Percentiles rank a stretch among this genome's conserved stretches.
Evolutionary conservation across 2,797 vertebrate species (phyloP).

Genomic region (Myioborus melanocephalus): DNA sequence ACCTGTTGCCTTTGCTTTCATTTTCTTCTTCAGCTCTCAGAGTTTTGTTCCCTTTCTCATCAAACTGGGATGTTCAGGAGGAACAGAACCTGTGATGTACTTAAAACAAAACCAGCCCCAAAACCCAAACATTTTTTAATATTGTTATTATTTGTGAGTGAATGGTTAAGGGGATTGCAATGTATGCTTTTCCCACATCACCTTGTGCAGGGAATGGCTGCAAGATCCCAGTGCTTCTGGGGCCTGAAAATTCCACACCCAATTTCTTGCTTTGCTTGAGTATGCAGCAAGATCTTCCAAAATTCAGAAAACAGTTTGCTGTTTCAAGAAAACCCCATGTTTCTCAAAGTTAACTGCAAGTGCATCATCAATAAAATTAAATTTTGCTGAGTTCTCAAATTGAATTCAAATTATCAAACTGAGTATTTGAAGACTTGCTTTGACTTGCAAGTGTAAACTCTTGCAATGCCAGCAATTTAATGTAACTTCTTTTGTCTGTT

Average conservation of each 20-base stretch:
- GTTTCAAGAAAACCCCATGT: not conserved
- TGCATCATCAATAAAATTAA: not conserved
- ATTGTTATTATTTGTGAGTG: not conserved
- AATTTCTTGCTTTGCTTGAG: not conserved
- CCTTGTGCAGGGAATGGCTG: not conserved
- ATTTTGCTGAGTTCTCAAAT: not conserved
- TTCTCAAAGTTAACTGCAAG: not conserved
- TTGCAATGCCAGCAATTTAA: not conserved
- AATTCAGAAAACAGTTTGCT: not conserved
- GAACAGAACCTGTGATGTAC: not conserved
- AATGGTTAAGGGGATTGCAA: not conserved
- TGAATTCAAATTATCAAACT: not conserved
- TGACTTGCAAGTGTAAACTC: not conserved
- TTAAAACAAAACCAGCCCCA: not conserved
- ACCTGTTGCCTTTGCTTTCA: not conserved
- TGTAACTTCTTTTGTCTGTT: not conserved
- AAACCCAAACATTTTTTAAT: fast-evolving
- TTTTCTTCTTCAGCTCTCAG: not conserved
- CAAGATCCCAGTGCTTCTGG: not conserved
- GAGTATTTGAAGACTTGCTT: not conserved
- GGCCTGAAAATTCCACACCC: not conserved
- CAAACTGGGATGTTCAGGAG: not conserved
- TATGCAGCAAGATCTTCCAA: not conserved
- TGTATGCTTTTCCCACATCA: fast-evolving
- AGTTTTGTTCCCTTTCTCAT: not conserved